Conservation (phyloP, 2,113 vertebrate species). For the Neogobius melanostomus region DNA sequence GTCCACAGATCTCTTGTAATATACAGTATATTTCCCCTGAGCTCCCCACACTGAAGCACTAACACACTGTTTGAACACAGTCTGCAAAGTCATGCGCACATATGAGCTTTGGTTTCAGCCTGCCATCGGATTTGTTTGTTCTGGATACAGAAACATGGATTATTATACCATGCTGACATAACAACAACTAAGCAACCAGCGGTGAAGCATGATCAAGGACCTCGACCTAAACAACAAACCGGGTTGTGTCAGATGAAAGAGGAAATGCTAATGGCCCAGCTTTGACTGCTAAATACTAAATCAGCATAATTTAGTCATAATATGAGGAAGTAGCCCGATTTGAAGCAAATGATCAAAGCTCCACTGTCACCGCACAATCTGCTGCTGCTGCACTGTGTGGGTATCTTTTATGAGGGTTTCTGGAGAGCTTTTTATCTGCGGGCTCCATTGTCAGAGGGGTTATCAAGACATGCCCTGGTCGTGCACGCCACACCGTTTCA, state of each 20-base stretch:
- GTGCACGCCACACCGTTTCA: slow-evolving; percentile 40
- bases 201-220: slow-evolving; percentile 4
- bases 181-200: background rate
- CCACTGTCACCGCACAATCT: slow-evolving; percentile 42
- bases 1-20: slow-evolving; percentile 8
- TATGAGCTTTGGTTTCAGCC: background rate
- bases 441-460: slow-evolving; percentile 39
- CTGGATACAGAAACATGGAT: background rate
- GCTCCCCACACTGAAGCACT: slow-evolving; percentile 30
- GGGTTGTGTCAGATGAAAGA: background rate
- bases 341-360: slow-evolving; percentile 50
- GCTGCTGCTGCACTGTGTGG: slow-evolving; percentile 26
- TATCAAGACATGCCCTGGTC: slow-evolving; percentile 46
- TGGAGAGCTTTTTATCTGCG: slow-evolving; percentile 28
- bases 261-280: slow-evolving; percentile 12
- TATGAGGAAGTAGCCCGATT: slow-evolving; percentile 43
- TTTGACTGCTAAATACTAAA: slow-evolving; percentile 27
- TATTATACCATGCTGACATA: background rate
- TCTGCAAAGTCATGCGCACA: background rate
- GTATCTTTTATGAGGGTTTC: slow-evolving; percentile 54
- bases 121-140: background rate
- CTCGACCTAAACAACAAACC: background rate
- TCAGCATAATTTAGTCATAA: slow-evolving; percentile 38
- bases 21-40: slow-evolving; percentile 21
- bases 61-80: slow-evolving; percentile 14